These are phyloP conservation scores for Clarias fuscus DNA, from an alignment of 2,797 vertebrate species.

Conservation along the genomic window DNA sequence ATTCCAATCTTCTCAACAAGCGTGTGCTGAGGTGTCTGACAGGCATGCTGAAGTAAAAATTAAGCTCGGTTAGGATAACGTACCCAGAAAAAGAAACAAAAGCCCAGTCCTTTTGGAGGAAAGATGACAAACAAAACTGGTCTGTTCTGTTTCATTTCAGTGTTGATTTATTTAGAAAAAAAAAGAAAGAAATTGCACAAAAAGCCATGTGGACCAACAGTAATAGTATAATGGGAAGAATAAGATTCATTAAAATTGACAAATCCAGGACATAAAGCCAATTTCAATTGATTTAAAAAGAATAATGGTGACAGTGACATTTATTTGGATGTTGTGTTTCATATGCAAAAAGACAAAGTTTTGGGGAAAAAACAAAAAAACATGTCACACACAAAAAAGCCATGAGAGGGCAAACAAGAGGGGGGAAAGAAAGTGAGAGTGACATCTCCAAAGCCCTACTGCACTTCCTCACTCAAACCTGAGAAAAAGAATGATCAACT, in stretches of 20 bases:
- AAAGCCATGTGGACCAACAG: slow-evolving; percentile 33
- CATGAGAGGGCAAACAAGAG: not conserved
- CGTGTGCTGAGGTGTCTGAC: not conserved
- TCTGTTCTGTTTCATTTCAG: slow-evolving; percentile 14
- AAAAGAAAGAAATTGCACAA: slow-evolving; percentile 55
- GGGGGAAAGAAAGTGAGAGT: slow-evolving; percentile 27
- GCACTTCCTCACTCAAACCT: slow-evolving; percentile 29
- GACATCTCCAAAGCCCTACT: not conserved
- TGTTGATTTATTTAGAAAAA: slow-evolving; percentile 38
- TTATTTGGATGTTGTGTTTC: slow-evolving; percentile 2
- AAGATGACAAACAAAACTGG: not conserved
- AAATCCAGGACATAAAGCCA: slow-evolving; percentile 15
- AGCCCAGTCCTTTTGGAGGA: not conserved
- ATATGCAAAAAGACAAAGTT: slow-evolving; percentile 15
- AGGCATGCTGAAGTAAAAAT: not conserved
- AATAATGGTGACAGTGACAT: not conserved
- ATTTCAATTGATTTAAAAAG: not conserved
- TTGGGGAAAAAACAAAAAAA: not conserved
- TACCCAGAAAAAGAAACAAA: not conserved
- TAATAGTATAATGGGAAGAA: not conserved
- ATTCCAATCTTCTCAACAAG: not conserved
- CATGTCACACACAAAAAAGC: not conserved
- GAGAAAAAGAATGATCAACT: not conserved
- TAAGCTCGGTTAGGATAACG: not conserved
- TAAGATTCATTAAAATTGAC: not conserved